Evolutionary conservation across 2,113 vertebrate species (phyloP).

Genomic region (Sinocyclocheilus rhinocerous): DNA sequence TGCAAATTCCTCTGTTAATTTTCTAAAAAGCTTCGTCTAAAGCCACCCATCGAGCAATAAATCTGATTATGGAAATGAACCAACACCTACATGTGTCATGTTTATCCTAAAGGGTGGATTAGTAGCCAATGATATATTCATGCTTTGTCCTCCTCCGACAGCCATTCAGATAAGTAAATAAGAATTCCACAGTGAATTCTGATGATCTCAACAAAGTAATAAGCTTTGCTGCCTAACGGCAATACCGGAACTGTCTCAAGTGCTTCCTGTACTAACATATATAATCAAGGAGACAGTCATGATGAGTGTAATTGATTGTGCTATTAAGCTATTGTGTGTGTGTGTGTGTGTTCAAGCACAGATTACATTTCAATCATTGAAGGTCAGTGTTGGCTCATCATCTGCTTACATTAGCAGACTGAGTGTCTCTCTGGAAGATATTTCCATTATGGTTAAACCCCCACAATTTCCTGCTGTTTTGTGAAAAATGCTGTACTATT

Average conservation of each 20-base stretch:
- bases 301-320: not conserved
- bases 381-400: conserved; percentile 33
- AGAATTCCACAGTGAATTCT: not conserved
- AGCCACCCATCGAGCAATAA: conserved; percentile 17
- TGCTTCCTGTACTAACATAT: conserved; percentile 14
- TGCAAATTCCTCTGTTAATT: conserved; percentile 22
- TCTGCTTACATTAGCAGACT: conserved; percentile 29
- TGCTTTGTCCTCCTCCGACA: not conserved
- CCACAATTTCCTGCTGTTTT: conserved; percentile 10
- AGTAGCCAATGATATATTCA: conserved; percentile 11
- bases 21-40: not conserved
- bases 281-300: not conserved
- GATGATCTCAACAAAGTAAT: conserved; percentile 15
- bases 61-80: conserved; percentile 30
- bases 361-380: conserved; percentile 35
- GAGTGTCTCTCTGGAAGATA: conserved; percentile 5
- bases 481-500: not conserved
- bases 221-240: not conserved
- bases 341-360: not conserved
- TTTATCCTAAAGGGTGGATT: conserved; percentile 19
- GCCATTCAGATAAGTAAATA: not conserved
- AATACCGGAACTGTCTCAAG: not conserved
- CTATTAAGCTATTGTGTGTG: not conserved
- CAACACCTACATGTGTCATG: conserved; percentile 12
- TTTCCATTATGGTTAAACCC: conserved; percentile 9